Base-by-base conservation (phyloP, 2,888 invertebrate genomes). In the Colostygia pectinataria region DNA sequence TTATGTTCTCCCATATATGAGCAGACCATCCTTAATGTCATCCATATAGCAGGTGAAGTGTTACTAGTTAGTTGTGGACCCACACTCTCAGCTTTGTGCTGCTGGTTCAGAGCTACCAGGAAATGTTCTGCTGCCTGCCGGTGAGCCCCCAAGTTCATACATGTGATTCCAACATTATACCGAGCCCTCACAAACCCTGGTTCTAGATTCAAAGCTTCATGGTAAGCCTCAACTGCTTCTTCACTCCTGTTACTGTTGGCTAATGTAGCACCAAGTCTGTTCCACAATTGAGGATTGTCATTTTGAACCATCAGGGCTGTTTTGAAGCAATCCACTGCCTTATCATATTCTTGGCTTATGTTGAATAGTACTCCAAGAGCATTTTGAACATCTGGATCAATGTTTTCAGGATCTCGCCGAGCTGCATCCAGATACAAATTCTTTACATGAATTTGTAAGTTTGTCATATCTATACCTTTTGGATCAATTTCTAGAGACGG, bases 151-250 rank as follows among this genome's bases (percentile, higher is more conserved):
- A 99, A 92, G 84, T 99, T 99, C 86, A 99, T 97, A 77, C 99
- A 99, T 51, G 98, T 97, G 44, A 99, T 98, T 15, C 99, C 99
- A 49, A 99, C 95, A 90, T 99, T 99, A 79, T 98, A 99, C 53
- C 99, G 92, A 4, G 99, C 98, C 50, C 99, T 92, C 56, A 99
- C 97, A 80, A 97, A 99, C 1, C 99, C 99, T 4, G 99, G 99
- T 53, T 97, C 95, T 38, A 99, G 89, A 72, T 95, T 93, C 39
- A 99, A 90, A 25, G 99, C 98, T 68, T 94, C 93, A 73, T 97
- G 95, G 79, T 99, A 99, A 0, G 99, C 99, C 59, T 97, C 95
- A 4, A 99, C 96, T 2, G 99, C 99, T 89, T 99, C 98, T 70
- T 98, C 98, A 24, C 98, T 96, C 58, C 95, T 93, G 41, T 96